Percentiles rank a stretch among this genome's conserved stretches.
Conservation (phyloP, 2,113 vertebrate species). For the Canis aureus region DNA sequence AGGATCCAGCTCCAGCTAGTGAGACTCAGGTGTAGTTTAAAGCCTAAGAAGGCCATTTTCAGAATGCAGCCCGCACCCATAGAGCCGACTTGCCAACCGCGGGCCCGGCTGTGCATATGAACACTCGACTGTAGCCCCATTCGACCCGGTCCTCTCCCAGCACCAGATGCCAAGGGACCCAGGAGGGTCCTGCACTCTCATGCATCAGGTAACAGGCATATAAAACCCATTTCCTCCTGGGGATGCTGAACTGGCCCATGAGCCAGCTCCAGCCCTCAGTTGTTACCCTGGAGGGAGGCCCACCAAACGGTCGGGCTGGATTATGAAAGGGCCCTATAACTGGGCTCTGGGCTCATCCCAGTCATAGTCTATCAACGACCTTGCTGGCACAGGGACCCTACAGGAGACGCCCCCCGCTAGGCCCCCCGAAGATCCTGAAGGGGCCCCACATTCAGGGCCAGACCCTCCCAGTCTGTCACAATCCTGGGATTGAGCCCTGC, state of each 20-base stretch:
- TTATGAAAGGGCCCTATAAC: not conserved
- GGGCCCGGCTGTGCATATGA: not conserved
- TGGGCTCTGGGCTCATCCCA: not conserved
- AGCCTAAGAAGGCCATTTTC: not conserved
- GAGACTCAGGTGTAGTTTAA: not conserved
- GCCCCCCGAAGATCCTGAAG: not conserved
- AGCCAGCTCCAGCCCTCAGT: not conserved
- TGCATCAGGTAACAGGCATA: not conserved
- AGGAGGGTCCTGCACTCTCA: not conserved
- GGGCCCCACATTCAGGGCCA: not conserved
- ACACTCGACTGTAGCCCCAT: not conserved
- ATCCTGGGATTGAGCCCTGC: too few relatives aligned
- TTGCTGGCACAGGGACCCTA: not conserved
- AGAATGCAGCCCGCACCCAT: not conserved
- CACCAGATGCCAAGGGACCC: not conserved
- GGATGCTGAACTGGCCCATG: not conserved
- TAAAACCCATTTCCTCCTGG: not conserved
- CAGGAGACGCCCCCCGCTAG: not conserved
- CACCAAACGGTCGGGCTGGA: not conserved
- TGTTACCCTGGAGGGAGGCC: not conserved
- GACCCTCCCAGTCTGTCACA: not conserved
- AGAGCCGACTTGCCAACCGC: not conserved
- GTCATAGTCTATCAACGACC: not conserved
- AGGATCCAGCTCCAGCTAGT: not conserved
- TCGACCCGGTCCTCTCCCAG: not conserved